Base-by-base conservation (phyloP, 2,888 invertebrate species). In the Trypoxylon attenuatum region DNA sequence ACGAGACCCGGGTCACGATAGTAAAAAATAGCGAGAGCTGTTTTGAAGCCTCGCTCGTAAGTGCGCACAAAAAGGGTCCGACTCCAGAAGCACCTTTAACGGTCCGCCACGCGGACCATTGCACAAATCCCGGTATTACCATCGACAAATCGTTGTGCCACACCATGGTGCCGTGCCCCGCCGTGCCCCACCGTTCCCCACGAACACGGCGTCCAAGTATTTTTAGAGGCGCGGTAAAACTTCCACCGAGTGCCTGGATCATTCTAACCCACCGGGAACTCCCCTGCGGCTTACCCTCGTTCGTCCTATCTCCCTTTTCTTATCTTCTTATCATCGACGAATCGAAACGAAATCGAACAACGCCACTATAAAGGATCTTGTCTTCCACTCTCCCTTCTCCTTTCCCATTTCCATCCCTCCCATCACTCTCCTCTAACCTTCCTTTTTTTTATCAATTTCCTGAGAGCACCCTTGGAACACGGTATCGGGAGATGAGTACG, bases 31-130 rank as follows among this genome's bases (percentile, higher is more conserved):
- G 56, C 46, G 5, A 51, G 45, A 49, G 51, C 21, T 50, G 55
- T 16, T 22, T 38, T 38, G 62, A 29, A 33, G 49, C 25, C 27
- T 27, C 21, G 27, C 29, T 33, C 33, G 33, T 33, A 10, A 33
- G 33, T 33, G 38, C 41, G 33, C 22, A 50, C 39, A 55, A 58
- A 58, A 55, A 59, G 52, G 45, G 23, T 27, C 21, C 50, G 49
- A 25, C 68, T 27, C 39, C 63, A 59, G 69, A 69, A 27, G 21
- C 27, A 18, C 42, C 33, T 53, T 59, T 69, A 63, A 59, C 50
- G 41, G 22, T 39, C 21, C 16, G 6, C 10, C 21, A 21, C 51
- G 41, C 6, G 51, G 22, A 15, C 33, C 33, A 27, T 22, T 56
- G 33, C 42, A 22, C 19, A 42, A 54, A 33, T 25, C 46, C 16